These are phyloP conservation scores for Matsumurasca onukii DNA, from an alignment of 1,140 invertebrate species.

Conservation along the genomic window DNA sequence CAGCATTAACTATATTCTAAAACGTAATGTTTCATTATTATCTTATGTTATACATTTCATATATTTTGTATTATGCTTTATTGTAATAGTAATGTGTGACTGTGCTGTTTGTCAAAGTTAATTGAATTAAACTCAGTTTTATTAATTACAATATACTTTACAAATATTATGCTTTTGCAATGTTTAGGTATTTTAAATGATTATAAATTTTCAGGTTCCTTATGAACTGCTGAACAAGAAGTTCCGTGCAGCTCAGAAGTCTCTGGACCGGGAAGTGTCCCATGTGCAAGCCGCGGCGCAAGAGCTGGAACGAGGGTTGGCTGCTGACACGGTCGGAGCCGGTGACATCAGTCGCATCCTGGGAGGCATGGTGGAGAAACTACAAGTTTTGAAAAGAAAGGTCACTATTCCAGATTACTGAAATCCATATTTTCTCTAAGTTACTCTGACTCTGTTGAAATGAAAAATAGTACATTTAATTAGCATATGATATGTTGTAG, in stretches of 20 bases:
- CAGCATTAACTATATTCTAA: too few species aligned
- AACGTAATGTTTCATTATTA: too few species aligned
- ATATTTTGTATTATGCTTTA: too few species aligned
- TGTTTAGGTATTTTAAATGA: neutral
- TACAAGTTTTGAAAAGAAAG: conserved; percentile 90
- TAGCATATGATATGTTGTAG: neutral
- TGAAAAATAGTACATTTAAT: neutral
- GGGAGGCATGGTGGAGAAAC: conserved; percentile 85
- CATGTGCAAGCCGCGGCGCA: conserved; percentile 75
- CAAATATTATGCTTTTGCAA: neutral
- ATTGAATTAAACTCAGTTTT: neutral
- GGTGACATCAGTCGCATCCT: conserved; percentile 77
- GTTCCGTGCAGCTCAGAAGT: conserved; percentile 92
- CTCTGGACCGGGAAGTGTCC: conserved; percentile 89
- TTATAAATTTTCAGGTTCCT: conserved; percentile 71
- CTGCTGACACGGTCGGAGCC: conserved; percentile 53
- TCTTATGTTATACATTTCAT: too few species aligned
- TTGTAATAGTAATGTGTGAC: neutral
- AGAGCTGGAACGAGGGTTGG: conserved; percentile 79
- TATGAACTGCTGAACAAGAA: conserved; percentile 98
- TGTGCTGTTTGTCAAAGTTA: neutral
- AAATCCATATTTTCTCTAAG: neutral
- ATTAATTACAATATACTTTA: too few species aligned
- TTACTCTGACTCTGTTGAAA: neutral
- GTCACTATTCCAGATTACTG: conserved; percentile 47